A percentile compares a stretch with the other conserved stretches of the same genome.
phyloP scores from a whole-genome alignment of 2,113 vertebrate species.

The Calidris pugnax region DNA sequence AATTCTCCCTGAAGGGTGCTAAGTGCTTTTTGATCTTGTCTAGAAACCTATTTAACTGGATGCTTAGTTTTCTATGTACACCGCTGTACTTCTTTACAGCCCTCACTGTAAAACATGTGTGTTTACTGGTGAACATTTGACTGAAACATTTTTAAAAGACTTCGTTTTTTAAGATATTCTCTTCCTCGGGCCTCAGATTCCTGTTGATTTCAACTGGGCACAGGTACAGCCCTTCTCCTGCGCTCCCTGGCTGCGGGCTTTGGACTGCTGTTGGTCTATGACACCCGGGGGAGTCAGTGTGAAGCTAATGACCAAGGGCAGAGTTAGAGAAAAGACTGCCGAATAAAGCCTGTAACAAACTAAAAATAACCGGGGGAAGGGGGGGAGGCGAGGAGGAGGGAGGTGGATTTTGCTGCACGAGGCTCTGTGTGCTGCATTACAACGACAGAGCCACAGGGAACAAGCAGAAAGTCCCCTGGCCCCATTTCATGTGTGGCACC shows the following conservation, averaged over 20 bases:
- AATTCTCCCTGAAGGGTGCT: not conserved
- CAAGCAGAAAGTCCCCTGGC: accelerated
- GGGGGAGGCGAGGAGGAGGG: not conserved
- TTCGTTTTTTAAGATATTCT: not conserved
- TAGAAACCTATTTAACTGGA: not conserved
- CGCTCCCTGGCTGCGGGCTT: not conserved
- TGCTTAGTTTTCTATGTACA: not conserved
- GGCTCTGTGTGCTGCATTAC: not conserved
- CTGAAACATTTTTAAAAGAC: not conserved
- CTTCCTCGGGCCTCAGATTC: not conserved
- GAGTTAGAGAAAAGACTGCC: constrained; percentile 37
- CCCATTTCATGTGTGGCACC: not conserved
- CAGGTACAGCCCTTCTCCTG: not conserved
- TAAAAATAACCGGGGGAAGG: not conserved
- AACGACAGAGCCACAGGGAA: accelerated
- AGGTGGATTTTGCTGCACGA: not conserved
- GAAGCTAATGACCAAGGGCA: constrained; percentile 37
- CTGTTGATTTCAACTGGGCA: not conserved
- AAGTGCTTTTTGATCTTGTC: not conserved
- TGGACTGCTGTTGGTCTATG: not conserved
- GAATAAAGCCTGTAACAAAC: constrained; percentile 37
- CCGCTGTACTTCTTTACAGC: not conserved
- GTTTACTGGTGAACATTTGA: not conserved
- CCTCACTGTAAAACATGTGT: not conserved
- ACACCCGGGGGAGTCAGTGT: not conserved